These are phyloP conservation scores for Timema podura DNA, from an alignment of 2,888 invertebrate genomes.

Conservation along the genomic window DNA sequence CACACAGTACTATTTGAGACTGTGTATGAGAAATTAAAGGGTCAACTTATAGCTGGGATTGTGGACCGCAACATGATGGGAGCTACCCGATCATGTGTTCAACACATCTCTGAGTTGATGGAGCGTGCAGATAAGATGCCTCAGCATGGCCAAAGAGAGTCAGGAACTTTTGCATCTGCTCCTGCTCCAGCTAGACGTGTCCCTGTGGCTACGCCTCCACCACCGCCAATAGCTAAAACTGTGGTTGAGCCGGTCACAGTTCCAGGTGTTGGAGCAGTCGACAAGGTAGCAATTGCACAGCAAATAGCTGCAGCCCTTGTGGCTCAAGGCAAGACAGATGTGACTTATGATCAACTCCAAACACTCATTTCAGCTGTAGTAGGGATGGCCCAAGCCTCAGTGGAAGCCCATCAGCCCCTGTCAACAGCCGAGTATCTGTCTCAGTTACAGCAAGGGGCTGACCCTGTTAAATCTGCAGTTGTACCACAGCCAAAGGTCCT, in stretches of 20 bases:
- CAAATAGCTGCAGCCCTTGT: slow-evolving; percentile 77
- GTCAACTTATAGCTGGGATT: slow-evolving; percentile 68
- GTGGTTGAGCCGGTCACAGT: slow-evolving; percentile 49
- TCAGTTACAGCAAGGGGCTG: slow-evolving; percentile 26
- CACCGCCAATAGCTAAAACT: slow-evolving; percentile 36
- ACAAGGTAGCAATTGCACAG: slow-evolving; percentile 73
- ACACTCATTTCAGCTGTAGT: slow-evolving; percentile 76
- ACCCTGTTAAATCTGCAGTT: slow-evolving; percentile 30
- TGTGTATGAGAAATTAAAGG: slow-evolving; percentile 80
- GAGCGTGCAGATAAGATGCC: slow-evolving; percentile 53
- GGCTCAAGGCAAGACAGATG: slow-evolving; percentile 75
- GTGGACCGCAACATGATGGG: slow-evolving; percentile 58
- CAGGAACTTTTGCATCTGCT: slow-evolving; percentile 31
- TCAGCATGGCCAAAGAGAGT: background rate
- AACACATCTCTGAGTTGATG: slow-evolving; percentile 69
- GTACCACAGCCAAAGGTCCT: background rate
- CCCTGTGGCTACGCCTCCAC: slow-evolving; percentile 11
- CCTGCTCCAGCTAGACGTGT: slow-evolving; percentile 46
- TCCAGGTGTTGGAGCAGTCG: slow-evolving; percentile 68
- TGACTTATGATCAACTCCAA: slow-evolving; percentile 73
- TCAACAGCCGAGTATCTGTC: slow-evolving; percentile 17
- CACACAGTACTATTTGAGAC: slow-evolving; percentile 76
- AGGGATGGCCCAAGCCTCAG: slow-evolving; percentile 57
- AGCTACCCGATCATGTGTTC: slow-evolving; percentile 69
- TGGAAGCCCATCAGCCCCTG: slow-evolving; percentile 9